These are phyloP conservation scores for Zosterops hypoxanthus DNA, from an alignment of 2,113 vertebrate species.

Conservation along the genomic window DNA sequence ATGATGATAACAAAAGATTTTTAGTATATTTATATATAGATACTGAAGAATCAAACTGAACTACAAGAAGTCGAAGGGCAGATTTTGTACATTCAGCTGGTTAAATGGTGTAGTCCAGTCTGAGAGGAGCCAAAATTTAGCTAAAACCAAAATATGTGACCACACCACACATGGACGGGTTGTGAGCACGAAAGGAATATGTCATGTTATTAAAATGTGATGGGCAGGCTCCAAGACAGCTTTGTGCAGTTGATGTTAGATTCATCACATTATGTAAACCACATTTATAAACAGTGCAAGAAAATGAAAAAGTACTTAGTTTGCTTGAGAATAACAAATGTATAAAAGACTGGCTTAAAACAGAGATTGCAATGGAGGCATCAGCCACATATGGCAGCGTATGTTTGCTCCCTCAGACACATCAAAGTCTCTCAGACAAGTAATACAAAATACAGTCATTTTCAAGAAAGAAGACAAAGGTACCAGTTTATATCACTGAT, in stretches of 20 bases:
- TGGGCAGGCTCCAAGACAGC: conserved; percentile 65
- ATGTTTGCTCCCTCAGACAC: not conserved
- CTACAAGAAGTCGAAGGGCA: not conserved
- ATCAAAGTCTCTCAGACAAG: not conserved
- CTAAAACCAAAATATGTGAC: conserved; percentile 68
- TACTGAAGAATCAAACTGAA: conserved; percentile 22
- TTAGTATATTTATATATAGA: not conserved
- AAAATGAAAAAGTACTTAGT: conserved; percentile 11
- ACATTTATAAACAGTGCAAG: conserved; percentile 60
- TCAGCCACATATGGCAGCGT: not conserved
- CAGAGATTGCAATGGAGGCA: not conserved
- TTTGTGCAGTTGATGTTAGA: conserved; percentile 59
- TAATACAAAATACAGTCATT: not conserved
- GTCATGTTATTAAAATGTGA: conserved; percentile 75
- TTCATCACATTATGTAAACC: conserved; percentile 63
- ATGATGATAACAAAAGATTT: not conserved
- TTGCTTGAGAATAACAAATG: not conserved
- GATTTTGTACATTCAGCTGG: conserved; percentile 44
- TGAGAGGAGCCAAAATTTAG: conserved; percentile 55
- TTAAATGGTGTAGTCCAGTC: conserved; percentile 32
- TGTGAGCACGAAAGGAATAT: conserved; percentile 66
- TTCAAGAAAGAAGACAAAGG: not conserved
- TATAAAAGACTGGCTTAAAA: not conserved
- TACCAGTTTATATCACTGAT: not conserved
- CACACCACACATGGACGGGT: conserved; percentile 45